Percentiles rank a stretch among this genome's conserved stretches.
Evolutionary conservation across 2,797 vertebrate genomes (phyloP).

Genomic region (Notolabrus celidotus): DNA sequence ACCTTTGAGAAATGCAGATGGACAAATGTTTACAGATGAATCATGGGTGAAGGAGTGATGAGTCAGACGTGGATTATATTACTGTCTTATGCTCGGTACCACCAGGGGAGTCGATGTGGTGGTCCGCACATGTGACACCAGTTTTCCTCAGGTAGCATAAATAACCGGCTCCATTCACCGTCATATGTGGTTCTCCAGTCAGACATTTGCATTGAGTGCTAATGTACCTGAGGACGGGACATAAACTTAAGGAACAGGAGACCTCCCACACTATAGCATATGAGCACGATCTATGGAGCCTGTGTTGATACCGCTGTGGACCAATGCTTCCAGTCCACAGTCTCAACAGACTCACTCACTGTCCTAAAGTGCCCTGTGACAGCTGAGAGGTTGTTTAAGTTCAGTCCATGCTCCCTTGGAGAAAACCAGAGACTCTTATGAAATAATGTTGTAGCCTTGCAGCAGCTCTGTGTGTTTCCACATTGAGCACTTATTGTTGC

Average conservation of each 20-base stretch:
- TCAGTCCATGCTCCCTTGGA: conserved; percentile 5
- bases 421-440: conserved; percentile 9
- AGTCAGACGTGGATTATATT: conserved; percentile 73
- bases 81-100: conserved; percentile 72
- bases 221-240: conserved; percentile 30
- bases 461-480: neutral
- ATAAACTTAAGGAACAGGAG: conserved; percentile 51
- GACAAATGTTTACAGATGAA: conserved; percentile 73
- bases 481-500: conserved; percentile 8
- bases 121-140: conserved; percentile 65
- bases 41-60: conserved; percentile 50
- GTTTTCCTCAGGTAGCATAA: conserved; percentile 52
- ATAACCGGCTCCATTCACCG: conserved; percentile 29
- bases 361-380: neutral
- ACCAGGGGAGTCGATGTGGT: conserved; percentile 73
- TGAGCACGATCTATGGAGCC: conserved; percentile 11
- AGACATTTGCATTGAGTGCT: conserved; percentile 65
- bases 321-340: conserved; percentile 29
- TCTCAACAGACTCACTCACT: conserved; percentile 29
- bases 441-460: conserved; percentile 5
- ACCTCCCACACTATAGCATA: conserved; percentile 64
- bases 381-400: neutral
- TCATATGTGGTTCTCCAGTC: conserved; percentile 51
- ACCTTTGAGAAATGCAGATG: conserved; percentile 49
- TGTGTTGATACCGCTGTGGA: neutral